Base-by-base conservation (phyloP, 2,113 vertebrate genomes). In the Sceloporus tristichus region DNA sequence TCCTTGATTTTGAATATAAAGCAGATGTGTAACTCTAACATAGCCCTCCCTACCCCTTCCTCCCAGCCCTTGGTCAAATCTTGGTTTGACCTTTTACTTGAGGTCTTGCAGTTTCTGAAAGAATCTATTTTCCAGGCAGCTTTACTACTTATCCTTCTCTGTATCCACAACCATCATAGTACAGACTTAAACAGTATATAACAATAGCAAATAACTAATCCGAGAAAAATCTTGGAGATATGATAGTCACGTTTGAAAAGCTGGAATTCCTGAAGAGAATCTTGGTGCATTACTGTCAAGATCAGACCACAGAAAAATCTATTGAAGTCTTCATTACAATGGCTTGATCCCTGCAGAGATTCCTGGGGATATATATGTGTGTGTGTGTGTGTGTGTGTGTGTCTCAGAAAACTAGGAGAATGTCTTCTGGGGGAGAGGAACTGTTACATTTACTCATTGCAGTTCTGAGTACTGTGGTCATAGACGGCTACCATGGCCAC, bases 121-220 rank as follows among this genome's bases (percentile, higher is more conserved):
- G 40, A 38, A 23, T 82, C 10, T 78, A 85, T 86, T 0, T 4
- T 87, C 42, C 86, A 79, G 42, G 48, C 66, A 86, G 81, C 68
- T 13, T 71, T 84, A 84, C 85, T 92, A 93, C 65, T 90, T 80
- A 74, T 79, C 29, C 79, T 16, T 62, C 3, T 66, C 91, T 80
- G 68, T 34, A 59, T 62, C 56, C 85, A 16, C 23, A 4, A 0
- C 5, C 86, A 90, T 87, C 71, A 5, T 91, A 87, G 9, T 56
- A 76, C 40, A 79, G 88, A 85, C 40, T 59, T 71, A 62, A 91
- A 91, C 85, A 81, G 59, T 84, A 82, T 87, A 75, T 82, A 16
- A 54, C 87, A 91, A 89, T 25, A 92, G 90, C 1, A 89, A 78
- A 42, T 90, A 87, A 89, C 92, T 89, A 87, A 87, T 90, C n/a